phyloP scores from a whole-genome alignment of 2,888 invertebrate genomes.

The Leptothorax acervorum region DNA sequence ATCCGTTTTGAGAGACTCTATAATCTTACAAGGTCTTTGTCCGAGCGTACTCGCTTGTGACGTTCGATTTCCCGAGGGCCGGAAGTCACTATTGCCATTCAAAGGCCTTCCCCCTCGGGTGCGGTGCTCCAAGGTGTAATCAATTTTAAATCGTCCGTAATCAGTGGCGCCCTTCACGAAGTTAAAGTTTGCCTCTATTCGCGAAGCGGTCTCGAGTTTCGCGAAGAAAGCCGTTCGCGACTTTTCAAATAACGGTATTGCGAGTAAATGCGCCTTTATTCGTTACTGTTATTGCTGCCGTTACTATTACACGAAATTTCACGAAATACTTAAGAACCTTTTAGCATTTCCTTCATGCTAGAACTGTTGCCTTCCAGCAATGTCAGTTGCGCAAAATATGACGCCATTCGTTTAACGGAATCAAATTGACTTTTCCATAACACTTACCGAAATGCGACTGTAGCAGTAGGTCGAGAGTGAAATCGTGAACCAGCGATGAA shows the following conservation, averaged over 20 bases:
- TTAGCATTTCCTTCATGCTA: not conserved
- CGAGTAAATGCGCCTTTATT: slow-evolving; percentile 24
- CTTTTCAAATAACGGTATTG: slow-evolving; percentile 19
- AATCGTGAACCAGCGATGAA: slow-evolving; percentile 24
- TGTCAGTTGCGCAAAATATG: not conserved
- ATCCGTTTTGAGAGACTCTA: slow-evolving; percentile 74
- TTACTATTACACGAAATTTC: slow-evolving; percentile 4
- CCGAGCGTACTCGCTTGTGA: slow-evolving; percentile 71
- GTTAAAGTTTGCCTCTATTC: slow-evolving; percentile 20
- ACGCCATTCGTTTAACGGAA: not conserved
- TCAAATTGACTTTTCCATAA: not conserved
- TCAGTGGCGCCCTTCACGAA: slow-evolving; percentile 55
- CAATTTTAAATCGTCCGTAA: slow-evolving; percentile 69
- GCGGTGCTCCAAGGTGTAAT: slow-evolving; percentile 63
- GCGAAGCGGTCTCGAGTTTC: slow-evolving; percentile 13
- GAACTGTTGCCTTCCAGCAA: not conserved
- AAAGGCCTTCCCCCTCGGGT: slow-evolving; percentile 17
- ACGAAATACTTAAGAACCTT: not conserved
- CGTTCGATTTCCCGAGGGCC: slow-evolving; percentile 73
- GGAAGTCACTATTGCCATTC: slow-evolving; percentile 69
- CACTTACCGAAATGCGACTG: not conserved
- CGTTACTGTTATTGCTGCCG: slow-evolving; percentile 33
- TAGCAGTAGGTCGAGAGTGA: not conserved
- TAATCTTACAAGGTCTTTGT: slow-evolving; percentile 71
- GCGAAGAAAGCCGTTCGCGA: slow-evolving; percentile 14